Evolutionary conservation across 2,797 vertebrate genomes (phyloP).

Genomic region (Sebastes baramenuke): DNA sequence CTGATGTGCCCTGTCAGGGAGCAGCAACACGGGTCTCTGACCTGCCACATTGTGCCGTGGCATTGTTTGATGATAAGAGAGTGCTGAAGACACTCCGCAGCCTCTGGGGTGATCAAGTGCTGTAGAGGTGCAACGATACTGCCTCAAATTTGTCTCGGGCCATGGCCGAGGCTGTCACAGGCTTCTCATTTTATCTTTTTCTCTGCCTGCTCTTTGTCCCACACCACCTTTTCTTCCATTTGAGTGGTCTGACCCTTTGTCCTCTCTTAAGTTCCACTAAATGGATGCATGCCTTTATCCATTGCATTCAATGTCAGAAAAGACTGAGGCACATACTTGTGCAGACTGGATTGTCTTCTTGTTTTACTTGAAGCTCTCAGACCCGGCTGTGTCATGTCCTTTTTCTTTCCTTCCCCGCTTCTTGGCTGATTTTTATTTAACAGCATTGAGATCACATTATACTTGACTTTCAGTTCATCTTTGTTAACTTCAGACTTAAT

Average conservation of each 20-base stretch:
- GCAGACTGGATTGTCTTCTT: not conserved
- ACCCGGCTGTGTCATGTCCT: not conserved
- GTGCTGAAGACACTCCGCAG: constrained; percentile 37
- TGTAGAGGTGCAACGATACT: constrained; percentile 19
- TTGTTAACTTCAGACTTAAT: not conserved
- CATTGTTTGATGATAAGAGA: constrained; percentile 62
- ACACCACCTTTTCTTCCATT: not conserved
- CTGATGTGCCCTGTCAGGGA: constrained; percentile 53
- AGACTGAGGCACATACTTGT: not conserved
- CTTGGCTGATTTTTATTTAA: not conserved
- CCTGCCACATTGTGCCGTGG: constrained; percentile 45
- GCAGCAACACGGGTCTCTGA: constrained; percentile 47
- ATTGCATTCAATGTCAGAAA: constrained; percentile 3
- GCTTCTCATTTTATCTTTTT: constrained; percentile 5
- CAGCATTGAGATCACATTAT: not conserved
- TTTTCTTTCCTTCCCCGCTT: not conserved
- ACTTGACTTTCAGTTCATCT: not conserved
- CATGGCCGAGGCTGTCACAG: constrained; percentile 21
- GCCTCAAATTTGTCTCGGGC: constrained; percentile 26
- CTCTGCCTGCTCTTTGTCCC: not conserved
- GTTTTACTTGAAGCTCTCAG: not conserved
- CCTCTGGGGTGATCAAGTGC: constrained; percentile 34
- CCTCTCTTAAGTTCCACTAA: not conserved
- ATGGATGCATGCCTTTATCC: constrained; percentile 2
- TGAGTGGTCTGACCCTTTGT: not conserved